Evolutionary conservation across 2,888 invertebrate species (phyloP), one percentile per base, ranked within the genome.

Genomic region (Salticus scenicus): DNA sequence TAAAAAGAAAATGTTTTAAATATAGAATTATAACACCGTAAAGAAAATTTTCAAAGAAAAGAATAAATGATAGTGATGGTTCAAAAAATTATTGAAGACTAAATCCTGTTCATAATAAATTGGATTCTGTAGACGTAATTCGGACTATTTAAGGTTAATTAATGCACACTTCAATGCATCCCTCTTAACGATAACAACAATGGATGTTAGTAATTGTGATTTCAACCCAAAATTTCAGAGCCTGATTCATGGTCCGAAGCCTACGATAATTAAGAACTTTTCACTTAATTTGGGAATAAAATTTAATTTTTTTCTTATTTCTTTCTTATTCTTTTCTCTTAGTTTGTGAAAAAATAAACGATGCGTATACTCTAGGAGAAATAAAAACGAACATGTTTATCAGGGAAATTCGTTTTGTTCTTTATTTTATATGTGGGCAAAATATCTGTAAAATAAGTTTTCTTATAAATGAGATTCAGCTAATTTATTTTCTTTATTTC

Each of bases 111-210:
- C 14, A 2, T 10, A 17, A 10, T 66, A 14, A 24, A 66, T 30
- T 30, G 7, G 30, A 37, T 37, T 17, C 64, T 31, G 64, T 12
- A 24, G 28, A 24, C 12, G 63, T 27, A 63, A 24, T 27, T 63
- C 31, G 7, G 12, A 28, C 28, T 57, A 63, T 79, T 79, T 37
- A 66, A 71, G 72, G 72, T 72, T 79, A 79, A 72, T 79, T 72
- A 79, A 79, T 30, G 31, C 33, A 79, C 79, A 79, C 31, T 42
- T 33, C 63, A 79, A 71, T 41, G 79, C 71, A 28, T 79, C 72
- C 47, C 33, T 37, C 24, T 42, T n/a, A 28, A 72, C n/a, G 70
- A 63, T 70, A 37, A 71, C 70, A 41, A 37, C 42, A 64, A 47
- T 47, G 41, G 30, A 1, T 28, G 57, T 42, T 30, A 41, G 20